Base-by-base conservation (phyloP, 2,888 invertebrate species). In the Drosophila percnosoma region DNA sequence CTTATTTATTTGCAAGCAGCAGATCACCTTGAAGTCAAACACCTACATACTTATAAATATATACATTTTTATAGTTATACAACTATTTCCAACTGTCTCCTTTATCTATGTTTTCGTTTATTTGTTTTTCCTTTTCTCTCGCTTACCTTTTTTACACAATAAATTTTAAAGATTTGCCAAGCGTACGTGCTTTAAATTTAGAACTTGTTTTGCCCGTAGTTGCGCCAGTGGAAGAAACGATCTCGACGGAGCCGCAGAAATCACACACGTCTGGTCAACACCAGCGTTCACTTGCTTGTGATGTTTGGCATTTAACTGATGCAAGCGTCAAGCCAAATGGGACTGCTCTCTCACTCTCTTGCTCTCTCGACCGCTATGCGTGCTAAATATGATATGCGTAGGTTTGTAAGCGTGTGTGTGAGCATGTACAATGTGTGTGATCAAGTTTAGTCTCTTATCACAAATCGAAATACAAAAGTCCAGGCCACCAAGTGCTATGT, bases 141-240 rank as follows among this genome's bases (percentile, higher is more conserved):
- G 57, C 91, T 90, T 90, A 90, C 87, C 91, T 88, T 77, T 70
- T 79, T 71, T 68, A 76, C 80, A 78, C 66, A 74, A 73, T 21
- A 42, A 64, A 75, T 79, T 79, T 76, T 53, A 79, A 15, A 87
- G 84, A 80, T 69, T 76, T 78, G 65, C 76, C 78, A 69, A 81
- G 73, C 75, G 81, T 69, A 74, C 75, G 80, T 80, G 82, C 76
- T 80, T 73, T 90, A 88, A 86, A 76, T 84, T 84, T 86, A 89
- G 89, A 92, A 92, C 92, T 90, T 91, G 88, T 86, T 88, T 85
- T 82, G 86, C 83, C 70, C 75, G 79, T 74, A n/a, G 54, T 36
- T 72, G 68, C 65, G 70, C 73, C 67, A 70, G 74, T 78, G 33
- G 80, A 82, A 82, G 55, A 72, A 82, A 75, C 79, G 85, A 83